These are phyloP conservation scores for Pelobates cultripes DNA, from an alignment of 2,797 vertebrate species.

Conservation along the genomic window DNA sequence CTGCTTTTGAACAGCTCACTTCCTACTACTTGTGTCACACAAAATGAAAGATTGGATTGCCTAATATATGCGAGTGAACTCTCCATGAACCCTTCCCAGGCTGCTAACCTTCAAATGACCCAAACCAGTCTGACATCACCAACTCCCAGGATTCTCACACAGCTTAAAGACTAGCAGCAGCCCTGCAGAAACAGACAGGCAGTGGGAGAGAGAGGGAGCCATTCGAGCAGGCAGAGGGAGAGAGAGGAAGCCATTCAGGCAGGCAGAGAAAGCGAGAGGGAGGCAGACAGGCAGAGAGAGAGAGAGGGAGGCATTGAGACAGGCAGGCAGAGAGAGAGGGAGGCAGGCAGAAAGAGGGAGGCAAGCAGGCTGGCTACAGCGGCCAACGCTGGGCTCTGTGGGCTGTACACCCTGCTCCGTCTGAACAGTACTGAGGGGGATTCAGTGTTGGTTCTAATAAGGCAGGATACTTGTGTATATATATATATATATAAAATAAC, in stretches of 20 bases:
- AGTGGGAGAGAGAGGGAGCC: too few relatives aligned
- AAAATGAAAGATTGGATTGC: constrained; percentile 96
- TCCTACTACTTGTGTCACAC: constrained; percentile 89
- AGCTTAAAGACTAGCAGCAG: constrained; percentile 79
- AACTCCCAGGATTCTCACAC: constrained; percentile 88
- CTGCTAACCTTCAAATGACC: constrained; percentile 97
- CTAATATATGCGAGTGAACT: constrained; percentile 99
- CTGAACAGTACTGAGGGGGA: not conserved
- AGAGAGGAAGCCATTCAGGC: too few relatives aligned
- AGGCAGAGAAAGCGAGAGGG: too few relatives aligned
- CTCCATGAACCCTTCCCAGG: constrained; percentile 92
- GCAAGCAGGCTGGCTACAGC: not conserved
- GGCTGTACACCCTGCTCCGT: not conserved
- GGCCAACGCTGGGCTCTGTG: constrained; percentile 8
- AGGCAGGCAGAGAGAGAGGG: too few relatives aligned
- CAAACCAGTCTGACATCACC: constrained; percentile 92
- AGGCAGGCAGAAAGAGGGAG: not conserved
- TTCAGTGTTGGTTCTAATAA: not conserved
- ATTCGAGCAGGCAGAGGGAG: too few relatives aligned
- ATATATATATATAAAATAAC: too few relatives aligned
- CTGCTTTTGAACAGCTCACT: constrained; percentile 87
- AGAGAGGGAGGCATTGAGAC: too few relatives aligned
- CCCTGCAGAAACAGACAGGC: constrained; percentile 65
- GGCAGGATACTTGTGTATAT: not conserved
- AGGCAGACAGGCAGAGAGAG: too few relatives aligned